Percentiles rank a stretch among this genome's conserved stretches.
Conservation (phyloP, 2,113 vertebrate species). For the Sitta europaea region DNA sequence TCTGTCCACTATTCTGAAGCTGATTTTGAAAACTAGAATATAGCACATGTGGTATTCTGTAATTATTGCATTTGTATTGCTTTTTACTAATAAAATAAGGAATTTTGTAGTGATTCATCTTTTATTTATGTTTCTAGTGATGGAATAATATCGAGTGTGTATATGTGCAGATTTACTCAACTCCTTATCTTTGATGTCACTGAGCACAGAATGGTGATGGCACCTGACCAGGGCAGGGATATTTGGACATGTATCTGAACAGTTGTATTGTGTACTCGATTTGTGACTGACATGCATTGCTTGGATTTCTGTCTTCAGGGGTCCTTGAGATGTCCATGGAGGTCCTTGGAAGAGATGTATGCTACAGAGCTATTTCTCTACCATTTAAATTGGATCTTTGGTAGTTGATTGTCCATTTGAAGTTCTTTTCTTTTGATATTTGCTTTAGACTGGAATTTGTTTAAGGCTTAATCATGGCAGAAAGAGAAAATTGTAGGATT, state of each 20-base stretch:
- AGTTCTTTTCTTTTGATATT: not conserved
- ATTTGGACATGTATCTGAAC: not conserved
- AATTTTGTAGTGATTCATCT: not conserved
- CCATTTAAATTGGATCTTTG: not conserved
- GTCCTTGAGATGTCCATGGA: not conserved
- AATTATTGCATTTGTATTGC: not conserved
- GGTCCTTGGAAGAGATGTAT: not conserved
- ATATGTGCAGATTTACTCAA: not conserved
- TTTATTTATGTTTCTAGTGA: not conserved
- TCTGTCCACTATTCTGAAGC: not conserved
- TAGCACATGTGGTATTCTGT: not conserved
- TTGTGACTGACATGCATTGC: not conserved
- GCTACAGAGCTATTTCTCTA: not conserved
- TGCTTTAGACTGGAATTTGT: not conserved
- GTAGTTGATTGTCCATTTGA: not conserved
- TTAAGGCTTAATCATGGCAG: not conserved
- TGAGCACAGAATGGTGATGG: not conserved
- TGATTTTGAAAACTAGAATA: not conserved
- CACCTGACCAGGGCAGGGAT: not conserved
- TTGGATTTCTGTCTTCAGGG: not conserved
- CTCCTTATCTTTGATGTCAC: not conserved
- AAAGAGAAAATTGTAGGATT: not conserved
- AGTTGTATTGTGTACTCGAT: not conserved
- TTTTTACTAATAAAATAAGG: not conserved
- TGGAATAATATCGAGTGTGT: not conserved